Base-by-base conservation (phyloP, 2,888 invertebrate genomes). In the Byasa hedistus region DNA sequence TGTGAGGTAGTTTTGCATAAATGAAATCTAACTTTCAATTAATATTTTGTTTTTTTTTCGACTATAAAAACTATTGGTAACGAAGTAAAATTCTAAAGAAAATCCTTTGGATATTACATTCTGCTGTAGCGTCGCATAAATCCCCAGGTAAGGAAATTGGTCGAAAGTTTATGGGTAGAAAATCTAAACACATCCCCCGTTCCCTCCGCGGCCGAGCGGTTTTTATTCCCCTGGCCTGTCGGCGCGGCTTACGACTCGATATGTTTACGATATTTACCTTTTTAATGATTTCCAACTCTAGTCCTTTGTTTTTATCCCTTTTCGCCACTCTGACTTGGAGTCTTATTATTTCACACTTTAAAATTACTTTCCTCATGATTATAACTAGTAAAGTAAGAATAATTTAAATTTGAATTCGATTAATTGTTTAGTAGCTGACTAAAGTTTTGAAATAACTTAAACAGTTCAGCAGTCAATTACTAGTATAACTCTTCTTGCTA, bases 71-170 rank as follows among this genome's bases (percentile, higher is more conserved):
- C n/a, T 48, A n/a, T 19, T n/a, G 19, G 12, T 48, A 7, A n/a
- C n/a, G 19, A 48, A 44, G n/a, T 48, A 48, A 48, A 5, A n/a
- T 19, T 48, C n/a, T 48, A 48, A 10, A 22, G n/a, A 22, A 54
- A 54, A 22, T 22, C 21, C 21, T 22, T 54, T 54, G 36, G 61
- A 61, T 62, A 68, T 65, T 69, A 71, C 69, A 69, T 66, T 27
- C 54, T 58, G 55, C 61, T 52, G 56, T 48, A 36, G 59, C 59
- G 48, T 54, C 58, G 52, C 65, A 63, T 70, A 69, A 69, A 68
- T 68, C 68, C 60, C 57, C 65, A 69, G 70, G 72, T 69, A 69
- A 69, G 68, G 69, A 70, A 72, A 72, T 72, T 70, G 72, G 68
- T 68, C 65, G 61, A 69, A 72, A 69, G 70, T 72, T 71, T 72